These are phyloP conservation scores for Entomobrya proxima DNA, from an alignment of 2,888 invertebrate genomes.

Conservation along the genomic window DNA sequence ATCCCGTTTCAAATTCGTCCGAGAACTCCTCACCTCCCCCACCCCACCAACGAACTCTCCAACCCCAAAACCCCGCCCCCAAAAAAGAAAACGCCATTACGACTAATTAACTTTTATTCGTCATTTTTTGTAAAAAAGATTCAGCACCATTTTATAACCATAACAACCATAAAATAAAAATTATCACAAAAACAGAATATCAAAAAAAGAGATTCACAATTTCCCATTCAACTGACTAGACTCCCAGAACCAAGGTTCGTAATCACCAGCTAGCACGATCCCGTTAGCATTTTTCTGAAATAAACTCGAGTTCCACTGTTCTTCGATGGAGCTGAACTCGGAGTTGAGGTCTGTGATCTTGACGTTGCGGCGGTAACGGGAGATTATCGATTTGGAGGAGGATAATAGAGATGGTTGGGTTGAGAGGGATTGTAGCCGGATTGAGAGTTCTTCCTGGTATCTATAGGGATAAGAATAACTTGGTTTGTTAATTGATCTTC, in stretches of 20 bases:
- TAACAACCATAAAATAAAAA: neutral
- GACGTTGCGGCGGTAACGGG: neutral
- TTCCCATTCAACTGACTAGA: neutral
- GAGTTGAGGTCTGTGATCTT: conserved; percentile 23
- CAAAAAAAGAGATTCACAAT: neutral
- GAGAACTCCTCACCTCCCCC: conserved; percentile 82
- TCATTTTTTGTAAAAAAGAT: too few relatives aligned
- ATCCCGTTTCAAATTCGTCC: conserved; percentile 90
- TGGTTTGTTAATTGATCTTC: too few relatives aligned
- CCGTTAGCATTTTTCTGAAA: neutral
- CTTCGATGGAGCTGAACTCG: conserved; percentile 21
- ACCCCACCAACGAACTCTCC: neutral
- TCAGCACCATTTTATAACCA: too few relatives aligned
- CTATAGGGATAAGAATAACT: too few relatives aligned
- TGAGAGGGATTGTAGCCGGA: conserved; percentile 84
- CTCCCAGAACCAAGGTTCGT: neutral
- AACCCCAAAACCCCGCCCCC: neutral
- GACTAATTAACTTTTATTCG: conserved; percentile 3
- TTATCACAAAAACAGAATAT: neutral
- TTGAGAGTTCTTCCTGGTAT: conserved; percentile 86
- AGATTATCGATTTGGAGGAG: neutral
- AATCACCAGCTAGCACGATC: neutral
- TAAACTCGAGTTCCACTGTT: conserved; percentile 2
- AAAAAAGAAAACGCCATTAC: neutral
- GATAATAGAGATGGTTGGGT: neutral